phyloP scores from a whole-genome alignment of 2,113 vertebrate species.

The Spilogale gracilis region DNA sequence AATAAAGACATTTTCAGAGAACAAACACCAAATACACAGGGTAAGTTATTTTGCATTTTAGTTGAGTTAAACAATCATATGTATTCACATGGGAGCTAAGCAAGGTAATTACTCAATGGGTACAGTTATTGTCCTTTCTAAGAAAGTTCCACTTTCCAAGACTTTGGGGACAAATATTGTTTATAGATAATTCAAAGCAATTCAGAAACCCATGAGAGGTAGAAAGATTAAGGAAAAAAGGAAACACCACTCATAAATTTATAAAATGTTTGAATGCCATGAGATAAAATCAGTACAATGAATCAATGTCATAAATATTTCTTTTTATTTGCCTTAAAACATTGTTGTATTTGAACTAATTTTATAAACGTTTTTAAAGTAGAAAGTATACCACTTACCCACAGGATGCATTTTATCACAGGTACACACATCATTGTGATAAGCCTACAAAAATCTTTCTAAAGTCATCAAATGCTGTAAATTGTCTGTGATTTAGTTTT shows the following conservation, averaged over 20 bases:
- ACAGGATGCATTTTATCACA: background rate
- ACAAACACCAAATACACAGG: background rate
- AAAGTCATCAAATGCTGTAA: background rate
- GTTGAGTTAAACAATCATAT: background rate
- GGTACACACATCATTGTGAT: background rate
- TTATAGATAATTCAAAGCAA: conserved; percentile 15
- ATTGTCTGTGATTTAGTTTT: background rate
- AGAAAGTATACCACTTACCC: background rate
- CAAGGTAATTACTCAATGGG: background rate
- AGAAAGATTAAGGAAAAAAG: background rate
- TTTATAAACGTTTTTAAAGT: conserved; percentile 38
- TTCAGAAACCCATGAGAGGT: background rate
- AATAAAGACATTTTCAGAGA: background rate
- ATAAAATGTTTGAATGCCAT: conserved; percentile 14
- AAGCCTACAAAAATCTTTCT: background rate
- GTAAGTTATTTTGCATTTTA: background rate
- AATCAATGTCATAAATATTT: background rate
- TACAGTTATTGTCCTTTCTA: background rate
- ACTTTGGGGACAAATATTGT: background rate
- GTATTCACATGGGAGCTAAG: background rate
- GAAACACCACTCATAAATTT: background rate
- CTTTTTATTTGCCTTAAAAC: background rate
- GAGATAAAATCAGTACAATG: conserved; percentile 10
- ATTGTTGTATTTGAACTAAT: background rate
- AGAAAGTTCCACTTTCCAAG: background rate